phyloP scores from a whole-genome alignment of 2,888 invertebrate species.

The Anthophora plumipes region DNA sequence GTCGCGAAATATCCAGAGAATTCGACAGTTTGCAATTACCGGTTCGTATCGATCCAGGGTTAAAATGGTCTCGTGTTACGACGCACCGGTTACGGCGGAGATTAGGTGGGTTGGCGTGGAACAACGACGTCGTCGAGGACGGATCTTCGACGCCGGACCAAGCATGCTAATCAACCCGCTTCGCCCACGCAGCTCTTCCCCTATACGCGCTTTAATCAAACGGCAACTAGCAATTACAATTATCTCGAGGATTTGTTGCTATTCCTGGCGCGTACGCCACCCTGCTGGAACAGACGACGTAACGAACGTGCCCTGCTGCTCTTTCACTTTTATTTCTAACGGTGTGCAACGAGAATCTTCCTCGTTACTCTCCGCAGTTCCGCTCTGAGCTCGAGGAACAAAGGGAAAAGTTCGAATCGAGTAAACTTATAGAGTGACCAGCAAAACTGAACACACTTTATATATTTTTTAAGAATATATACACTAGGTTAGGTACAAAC shows the following conservation, averaged over 20 bases:
- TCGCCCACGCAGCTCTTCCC: conserved; percentile 68
- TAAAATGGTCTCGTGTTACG: not conserved
- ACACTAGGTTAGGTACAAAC: no score
- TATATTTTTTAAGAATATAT: no score
- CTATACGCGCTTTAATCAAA: conserved; percentile 76
- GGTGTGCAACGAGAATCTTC: conserved; percentile 3
- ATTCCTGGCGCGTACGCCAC: conserved; percentile 20
- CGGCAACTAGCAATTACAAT: conserved; percentile 77
- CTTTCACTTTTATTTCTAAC: not conserved
- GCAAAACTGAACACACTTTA: no score
- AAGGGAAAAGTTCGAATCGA: not conserved
- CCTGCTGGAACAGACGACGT: not conserved
- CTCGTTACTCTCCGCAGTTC: not conserved
- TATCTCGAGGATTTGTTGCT: conserved; percentile 58
- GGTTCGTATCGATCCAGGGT: conserved; percentile 24
- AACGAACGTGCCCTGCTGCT: not conserved
- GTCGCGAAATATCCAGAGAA: conserved; percentile 10
- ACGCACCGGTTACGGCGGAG: conserved; percentile 33
- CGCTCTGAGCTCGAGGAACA: no score
- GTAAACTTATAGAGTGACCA: no score
- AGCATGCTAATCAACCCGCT: conserved; percentile 76
- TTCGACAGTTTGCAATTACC: conserved; percentile 12
- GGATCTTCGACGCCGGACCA: conserved; percentile 53
- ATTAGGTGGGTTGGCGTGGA: conserved; percentile 52
- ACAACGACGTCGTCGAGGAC: conserved; percentile 54